phyloP scores from a whole-genome alignment of 2,797 vertebrate species.

The Xyrichtys novacula region DNA sequence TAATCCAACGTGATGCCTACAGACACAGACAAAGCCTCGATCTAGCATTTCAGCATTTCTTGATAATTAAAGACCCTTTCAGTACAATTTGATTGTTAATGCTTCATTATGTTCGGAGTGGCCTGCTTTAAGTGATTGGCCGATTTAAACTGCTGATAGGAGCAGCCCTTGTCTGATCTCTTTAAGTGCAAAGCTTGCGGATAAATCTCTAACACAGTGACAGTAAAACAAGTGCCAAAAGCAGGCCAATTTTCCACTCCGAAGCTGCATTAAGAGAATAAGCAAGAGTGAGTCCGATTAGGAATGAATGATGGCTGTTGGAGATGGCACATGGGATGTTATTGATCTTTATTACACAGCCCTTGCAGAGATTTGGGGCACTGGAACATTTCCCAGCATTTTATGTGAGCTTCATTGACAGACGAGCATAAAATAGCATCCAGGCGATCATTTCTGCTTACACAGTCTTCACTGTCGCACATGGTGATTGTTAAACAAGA shows the following conservation, averaged over 20 bases:
- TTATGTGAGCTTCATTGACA: conserved; percentile 37
- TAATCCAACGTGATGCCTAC: conserved; percentile 46
- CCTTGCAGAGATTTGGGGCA: conserved; percentile 50
- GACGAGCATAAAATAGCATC: conserved; percentile 14
- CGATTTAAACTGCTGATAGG: conserved; percentile 87
- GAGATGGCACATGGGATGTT: conserved; percentile 57
- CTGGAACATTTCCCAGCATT: conserved; percentile 33
- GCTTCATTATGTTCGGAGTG: conserved; percentile 83
- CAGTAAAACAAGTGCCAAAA: conserved; percentile 81
- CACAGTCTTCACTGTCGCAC: conserved; percentile 6
- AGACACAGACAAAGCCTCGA: conserved; percentile 64
- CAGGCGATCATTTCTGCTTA: conserved; percentile 21
- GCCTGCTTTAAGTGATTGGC: conserved; percentile 87
- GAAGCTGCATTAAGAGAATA: conserved; percentile 76
- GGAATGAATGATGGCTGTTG: conserved; percentile 66
- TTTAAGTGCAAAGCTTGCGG: conserved; percentile 84
- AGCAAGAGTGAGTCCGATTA: conserved; percentile 69
- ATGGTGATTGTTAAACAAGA: conserved; percentile 1
- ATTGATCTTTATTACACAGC: conserved; percentile 65
- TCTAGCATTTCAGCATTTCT: conserved; percentile 82
- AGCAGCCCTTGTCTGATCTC: conserved; percentile 83
- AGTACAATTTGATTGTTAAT: conserved; percentile 82
- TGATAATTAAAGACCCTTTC: conserved; percentile 83
- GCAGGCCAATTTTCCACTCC: conserved; percentile 69
- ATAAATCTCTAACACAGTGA: conserved; percentile 84